Conservation (phyloP, 2,888 invertebrate genomes). For the Melanotus villosus region DNA sequence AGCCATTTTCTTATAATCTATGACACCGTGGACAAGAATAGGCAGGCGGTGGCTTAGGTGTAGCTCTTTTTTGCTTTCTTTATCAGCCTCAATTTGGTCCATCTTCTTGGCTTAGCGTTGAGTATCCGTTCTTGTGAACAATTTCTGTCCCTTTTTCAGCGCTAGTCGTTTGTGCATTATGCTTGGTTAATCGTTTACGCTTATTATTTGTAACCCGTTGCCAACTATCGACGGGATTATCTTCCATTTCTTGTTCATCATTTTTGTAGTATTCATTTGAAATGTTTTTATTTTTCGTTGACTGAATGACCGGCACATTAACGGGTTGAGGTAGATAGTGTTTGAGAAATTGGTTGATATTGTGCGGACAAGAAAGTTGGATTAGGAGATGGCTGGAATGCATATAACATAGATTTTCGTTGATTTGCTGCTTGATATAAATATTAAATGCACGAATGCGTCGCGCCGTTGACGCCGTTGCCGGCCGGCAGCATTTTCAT, state of each 20-base stretch:
- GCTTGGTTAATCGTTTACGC: neutral
- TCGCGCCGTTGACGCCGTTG: too few relatives aligned
- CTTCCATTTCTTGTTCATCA: slow-evolving; percentile 11
- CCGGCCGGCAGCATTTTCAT: too few relatives aligned
- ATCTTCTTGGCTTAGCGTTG: neutral
- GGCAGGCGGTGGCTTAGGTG: neutral
- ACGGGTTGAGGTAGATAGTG: neutral
- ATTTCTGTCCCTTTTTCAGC: neutral
- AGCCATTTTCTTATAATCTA: neutral
- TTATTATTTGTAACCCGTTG: slow-evolving; percentile 10
- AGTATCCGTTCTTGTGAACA: too few relatives aligned
- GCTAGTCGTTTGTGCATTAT: neutral
- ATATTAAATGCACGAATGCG: too few relatives aligned
- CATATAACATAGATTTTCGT: neutral
- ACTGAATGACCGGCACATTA: neutral
- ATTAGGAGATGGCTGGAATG: neutral
- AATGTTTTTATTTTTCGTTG: neutral
- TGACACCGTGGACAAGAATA: neutral
- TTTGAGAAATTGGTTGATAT: neutral
- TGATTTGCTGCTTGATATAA: too few relatives aligned
- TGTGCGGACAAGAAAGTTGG: neutral
- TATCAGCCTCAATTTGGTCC: neutral
- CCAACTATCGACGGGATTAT: slow-evolving; percentile 7
- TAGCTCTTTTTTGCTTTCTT: neutral
- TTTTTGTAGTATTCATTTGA: slow-evolving; percentile 10